Conservation (phyloP, 1,140 invertebrate genomes). For the Coptotermes formosanus region DNA sequence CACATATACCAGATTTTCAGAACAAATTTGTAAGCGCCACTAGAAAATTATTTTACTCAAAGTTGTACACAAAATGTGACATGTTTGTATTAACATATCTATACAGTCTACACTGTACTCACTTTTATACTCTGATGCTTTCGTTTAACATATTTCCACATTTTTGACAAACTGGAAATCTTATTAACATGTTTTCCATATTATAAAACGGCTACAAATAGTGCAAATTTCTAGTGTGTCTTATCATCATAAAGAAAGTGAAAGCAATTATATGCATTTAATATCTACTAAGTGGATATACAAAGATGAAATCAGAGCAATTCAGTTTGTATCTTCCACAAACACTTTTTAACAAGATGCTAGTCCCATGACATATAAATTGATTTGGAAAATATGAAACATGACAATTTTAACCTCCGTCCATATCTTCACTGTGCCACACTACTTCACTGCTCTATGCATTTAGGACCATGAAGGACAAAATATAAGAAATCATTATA, state of each 20-base stretch:
- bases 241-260: not conserved
- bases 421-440: no score
- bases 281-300: not conserved
- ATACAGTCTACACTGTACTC: not conserved
- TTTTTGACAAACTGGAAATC: not conserved
- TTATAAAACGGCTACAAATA: slow-evolving; percentile 1
- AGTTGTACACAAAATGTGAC: not conserved
- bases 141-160: not conserved
- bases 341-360: not conserved
- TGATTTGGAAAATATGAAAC: no score
- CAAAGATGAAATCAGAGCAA: not conserved
- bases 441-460: no score
- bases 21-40: not conserved
- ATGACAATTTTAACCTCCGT: no score
- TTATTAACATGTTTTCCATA: not conserved
- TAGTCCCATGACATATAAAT: no score
- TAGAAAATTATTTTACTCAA: not conserved
- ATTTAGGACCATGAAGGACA: no score
- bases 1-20: not conserved
- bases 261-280: not conserved
- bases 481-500: no score
- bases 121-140: not conserved
- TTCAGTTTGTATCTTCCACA: not conserved
- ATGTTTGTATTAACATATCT: not conserved
- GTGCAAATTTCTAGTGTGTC: not conserved